phyloP scores from a whole-genome alignment of 2,888 invertebrate species.

The Leptarthrus brevirostris region DNA sequence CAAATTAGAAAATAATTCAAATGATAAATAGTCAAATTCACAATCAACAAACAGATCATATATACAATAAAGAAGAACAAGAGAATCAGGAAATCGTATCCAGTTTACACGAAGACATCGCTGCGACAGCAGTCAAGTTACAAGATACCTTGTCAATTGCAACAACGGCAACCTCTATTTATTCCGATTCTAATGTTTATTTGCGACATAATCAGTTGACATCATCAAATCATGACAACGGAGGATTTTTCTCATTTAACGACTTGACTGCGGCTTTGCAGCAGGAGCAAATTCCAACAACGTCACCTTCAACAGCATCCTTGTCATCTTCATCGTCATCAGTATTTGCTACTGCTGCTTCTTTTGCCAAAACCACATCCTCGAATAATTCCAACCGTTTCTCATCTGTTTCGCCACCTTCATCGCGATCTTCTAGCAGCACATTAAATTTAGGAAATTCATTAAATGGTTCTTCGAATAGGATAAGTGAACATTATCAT shows the following conservation, averaged over 20 bases:
- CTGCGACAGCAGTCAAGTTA: slow-evolving; percentile 55
- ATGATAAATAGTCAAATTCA: slow-evolving; percentile 57
- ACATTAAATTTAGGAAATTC: slow-evolving; percentile 52
- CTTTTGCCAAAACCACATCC: slow-evolving; percentile 46
- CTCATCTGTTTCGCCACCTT: slow-evolving; percentile 51
- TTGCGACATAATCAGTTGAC: slow-evolving; percentile 44
- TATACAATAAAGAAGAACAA: slow-evolving; percentile 54
- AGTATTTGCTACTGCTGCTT: slow-evolving; percentile 48
- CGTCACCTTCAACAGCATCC: slow-evolving; percentile 53
- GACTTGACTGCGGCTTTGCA: slow-evolving; percentile 55
- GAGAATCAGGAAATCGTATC: slow-evolving; percentile 24
- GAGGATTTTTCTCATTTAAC: slow-evolving; percentile 55
- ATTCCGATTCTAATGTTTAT: slow-evolving; percentile 28
- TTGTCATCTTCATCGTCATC: slow-evolving; percentile 58
- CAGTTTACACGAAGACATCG: slow-evolving; percentile 44
- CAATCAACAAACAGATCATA: slow-evolving; percentile 55
- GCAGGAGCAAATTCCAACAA: slow-evolving; percentile 53
- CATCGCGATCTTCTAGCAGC: slow-evolving; percentile 51
- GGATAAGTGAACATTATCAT: slow-evolving; percentile 48
- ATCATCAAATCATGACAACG: slow-evolving; percentile 50
- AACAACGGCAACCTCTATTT: slow-evolving; percentile 22
- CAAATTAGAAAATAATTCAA: slow-evolving; percentile 52
- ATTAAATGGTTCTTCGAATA: slow-evolving; percentile 47
- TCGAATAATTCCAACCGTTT: slow-evolving; percentile 52
- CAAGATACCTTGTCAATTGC: slow-evolving; percentile 50